Percentiles rank a stretch among this genome's conserved stretches.
Conservation (phyloP, 2,113 vertebrate genomes). For the Cervus canadensis region DNA sequence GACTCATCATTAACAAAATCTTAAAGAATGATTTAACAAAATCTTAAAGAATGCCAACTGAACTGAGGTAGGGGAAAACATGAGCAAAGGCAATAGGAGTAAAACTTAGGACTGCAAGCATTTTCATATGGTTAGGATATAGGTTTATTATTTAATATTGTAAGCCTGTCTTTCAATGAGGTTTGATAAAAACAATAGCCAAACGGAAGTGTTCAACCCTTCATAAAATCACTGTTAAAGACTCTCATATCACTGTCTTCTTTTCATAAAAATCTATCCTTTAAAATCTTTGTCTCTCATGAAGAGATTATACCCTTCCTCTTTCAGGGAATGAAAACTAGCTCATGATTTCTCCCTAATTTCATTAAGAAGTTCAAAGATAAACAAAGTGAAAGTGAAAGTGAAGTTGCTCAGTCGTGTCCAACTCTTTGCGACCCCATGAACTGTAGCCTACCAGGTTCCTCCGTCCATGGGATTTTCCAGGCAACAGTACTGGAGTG, state of each 20-base stretch:
- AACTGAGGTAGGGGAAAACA: not conserved
- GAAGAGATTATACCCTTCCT: not conserved
- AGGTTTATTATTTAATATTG: not conserved
- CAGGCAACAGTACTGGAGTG: no score
- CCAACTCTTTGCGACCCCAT: no score
- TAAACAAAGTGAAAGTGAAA: not conserved
- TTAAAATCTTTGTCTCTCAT: not conserved
- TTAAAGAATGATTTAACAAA: not conserved
- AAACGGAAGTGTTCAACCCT: not conserved
- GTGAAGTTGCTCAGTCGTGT: no score
- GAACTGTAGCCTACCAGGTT: no score
- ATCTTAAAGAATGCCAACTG: not conserved
- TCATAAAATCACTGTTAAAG: not conserved
- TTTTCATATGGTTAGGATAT: not conserved
- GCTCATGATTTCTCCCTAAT: not conserved
- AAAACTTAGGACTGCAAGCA: not conserved
- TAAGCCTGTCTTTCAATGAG: not conserved
- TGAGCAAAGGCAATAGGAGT: not conserved
- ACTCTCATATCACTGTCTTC: not conserved
- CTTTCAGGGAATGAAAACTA: not conserved
- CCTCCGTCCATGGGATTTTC: no score
- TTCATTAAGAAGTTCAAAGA: not conserved
- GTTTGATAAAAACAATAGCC: not conserved
- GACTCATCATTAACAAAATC: not conserved
- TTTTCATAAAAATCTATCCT: not conserved